Conservation (phyloP, 2,113 vertebrate genomes). For the Phylloscopus whistleri region DNA sequence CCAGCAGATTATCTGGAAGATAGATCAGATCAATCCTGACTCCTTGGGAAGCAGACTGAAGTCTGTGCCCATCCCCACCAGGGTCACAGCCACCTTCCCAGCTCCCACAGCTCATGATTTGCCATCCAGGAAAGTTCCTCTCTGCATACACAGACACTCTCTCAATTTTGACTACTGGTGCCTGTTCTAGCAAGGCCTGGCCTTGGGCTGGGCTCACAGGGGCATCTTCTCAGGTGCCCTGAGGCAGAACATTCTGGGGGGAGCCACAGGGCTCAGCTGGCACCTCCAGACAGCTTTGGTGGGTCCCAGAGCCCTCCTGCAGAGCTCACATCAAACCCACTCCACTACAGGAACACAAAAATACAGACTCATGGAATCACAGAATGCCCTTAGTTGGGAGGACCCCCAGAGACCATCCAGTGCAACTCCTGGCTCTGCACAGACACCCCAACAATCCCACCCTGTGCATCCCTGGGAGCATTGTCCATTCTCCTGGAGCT, state of each 20-base stretch:
- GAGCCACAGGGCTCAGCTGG: neutral
- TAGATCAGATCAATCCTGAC: neutral
- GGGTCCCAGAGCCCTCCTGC: neutral
- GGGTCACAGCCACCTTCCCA: neutral
- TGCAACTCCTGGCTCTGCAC: neutral
- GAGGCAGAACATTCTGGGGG: neutral
- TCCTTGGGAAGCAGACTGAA: neutral
- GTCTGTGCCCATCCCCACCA: neutral
- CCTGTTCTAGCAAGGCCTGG: neutral
- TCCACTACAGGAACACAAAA: neutral
- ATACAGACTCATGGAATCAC: neutral
- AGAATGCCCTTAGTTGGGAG: neutral
- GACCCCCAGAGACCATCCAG: neutral
- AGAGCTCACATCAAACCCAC: neutral
- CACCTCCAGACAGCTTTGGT: neutral
- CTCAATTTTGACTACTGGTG: neutral
- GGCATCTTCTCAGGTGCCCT: neutral
- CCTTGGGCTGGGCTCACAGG: neutral
- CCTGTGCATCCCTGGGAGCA: neutral
- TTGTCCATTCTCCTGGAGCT: neutral
- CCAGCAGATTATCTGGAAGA: neutral
- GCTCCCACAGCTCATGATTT: neutral
- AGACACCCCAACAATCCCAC: neutral
- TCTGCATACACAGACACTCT: neutral
- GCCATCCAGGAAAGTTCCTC: neutral